Evolutionary conservation across 2,888 invertebrate genomes (phyloP).

Genomic region (Thumatha senex): DNA sequence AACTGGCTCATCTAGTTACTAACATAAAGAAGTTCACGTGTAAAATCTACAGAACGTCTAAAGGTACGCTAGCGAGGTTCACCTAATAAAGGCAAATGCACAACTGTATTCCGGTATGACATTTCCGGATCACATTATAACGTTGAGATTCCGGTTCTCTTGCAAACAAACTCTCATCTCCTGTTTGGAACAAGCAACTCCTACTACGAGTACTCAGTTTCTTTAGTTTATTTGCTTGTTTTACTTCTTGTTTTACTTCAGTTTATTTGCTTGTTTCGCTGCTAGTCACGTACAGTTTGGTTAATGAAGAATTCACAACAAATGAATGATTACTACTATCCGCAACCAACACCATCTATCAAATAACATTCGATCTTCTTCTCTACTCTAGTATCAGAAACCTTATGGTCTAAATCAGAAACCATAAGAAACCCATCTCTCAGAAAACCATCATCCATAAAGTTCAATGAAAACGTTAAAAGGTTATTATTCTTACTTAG

Average conservation of each 20-base stretch:
- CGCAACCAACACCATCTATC: too few relatives aligned
- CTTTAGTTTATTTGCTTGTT: background rate
- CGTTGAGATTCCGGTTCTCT: conserved; percentile 40
- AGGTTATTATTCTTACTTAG: too few relatives aligned
- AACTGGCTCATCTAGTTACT: background rate
- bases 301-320: too few relatives aligned
- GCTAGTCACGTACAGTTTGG: too few relatives aligned
- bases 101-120: conserved; percentile 36
- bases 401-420: too few relatives aligned
- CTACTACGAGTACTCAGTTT: conserved; percentile 17
- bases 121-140: conserved; percentile 47
- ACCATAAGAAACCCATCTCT: too few relatives aligned
- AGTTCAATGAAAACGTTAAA: too few relatives aligned
- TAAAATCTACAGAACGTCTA: conserved; percentile 19
- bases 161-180: conserved; percentile 49
- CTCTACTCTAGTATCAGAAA: too few relatives aligned
- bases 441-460: too few relatives aligned
- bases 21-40: background rate
- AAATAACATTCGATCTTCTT: too few relatives aligned
- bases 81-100: conserved; percentile 35
- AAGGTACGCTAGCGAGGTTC: conserved; percentile 19
- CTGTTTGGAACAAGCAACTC: conserved; percentile 38
- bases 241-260: background rate
- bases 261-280: background rate
- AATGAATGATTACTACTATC: too few relatives aligned